A percentile compares a stretch with the other conserved stretches of the same genome.
These are phyloP conservation scores for Rhyacophila evoluta DNA, from an alignment of 2,888 invertebrate species.

Conservation along the genomic window DNA sequence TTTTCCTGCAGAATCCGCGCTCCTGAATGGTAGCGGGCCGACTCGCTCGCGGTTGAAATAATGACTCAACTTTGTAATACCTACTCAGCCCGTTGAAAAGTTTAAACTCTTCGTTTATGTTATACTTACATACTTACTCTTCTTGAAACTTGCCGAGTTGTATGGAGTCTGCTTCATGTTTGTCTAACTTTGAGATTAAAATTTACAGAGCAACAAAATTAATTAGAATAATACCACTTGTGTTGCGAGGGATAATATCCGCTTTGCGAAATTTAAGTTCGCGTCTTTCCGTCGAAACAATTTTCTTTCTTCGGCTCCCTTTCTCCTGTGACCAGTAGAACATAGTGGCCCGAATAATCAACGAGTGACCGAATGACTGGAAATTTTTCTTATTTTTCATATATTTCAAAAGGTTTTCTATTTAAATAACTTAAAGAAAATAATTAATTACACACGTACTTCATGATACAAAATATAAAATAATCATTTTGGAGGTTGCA, in stretches of 20 bases:
- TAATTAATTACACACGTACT: too few species aligned
- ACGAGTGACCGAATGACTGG: too few species aligned
- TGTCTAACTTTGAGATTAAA: conserved; percentile 54
- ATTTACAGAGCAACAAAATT: conserved; percentile 54
- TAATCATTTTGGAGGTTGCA: too few species aligned
- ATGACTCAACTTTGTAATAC: conserved; percentile 50
- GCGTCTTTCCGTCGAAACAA: not conserved
- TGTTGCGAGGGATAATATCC: conserved; percentile 30
- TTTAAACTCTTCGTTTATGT: conserved; percentile 52
- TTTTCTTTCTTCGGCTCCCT: not conserved
- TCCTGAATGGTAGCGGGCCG: conserved; percentile 25
- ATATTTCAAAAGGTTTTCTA: too few species aligned
- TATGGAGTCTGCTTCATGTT: conserved; percentile 51
- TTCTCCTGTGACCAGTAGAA: too few species aligned
- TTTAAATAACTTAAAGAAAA: too few species aligned
- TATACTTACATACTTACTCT: conserved; percentile 26
- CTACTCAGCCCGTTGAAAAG: conserved; percentile 45
- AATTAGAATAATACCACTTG: conserved; percentile 52
- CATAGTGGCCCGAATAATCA: too few species aligned
- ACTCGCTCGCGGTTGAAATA: conserved; percentile 45
- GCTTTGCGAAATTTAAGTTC: conserved; percentile 27
- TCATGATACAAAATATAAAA: too few species aligned
- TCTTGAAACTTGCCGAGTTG: conserved; percentile 50
- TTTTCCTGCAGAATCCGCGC: not conserved
- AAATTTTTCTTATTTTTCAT: too few species aligned